Evolutionary conservation across 2,888 invertebrate species (phyloP), one percentile per base, ranked within the genome.

Genomic region (Agrochola macilenta): DNA sequence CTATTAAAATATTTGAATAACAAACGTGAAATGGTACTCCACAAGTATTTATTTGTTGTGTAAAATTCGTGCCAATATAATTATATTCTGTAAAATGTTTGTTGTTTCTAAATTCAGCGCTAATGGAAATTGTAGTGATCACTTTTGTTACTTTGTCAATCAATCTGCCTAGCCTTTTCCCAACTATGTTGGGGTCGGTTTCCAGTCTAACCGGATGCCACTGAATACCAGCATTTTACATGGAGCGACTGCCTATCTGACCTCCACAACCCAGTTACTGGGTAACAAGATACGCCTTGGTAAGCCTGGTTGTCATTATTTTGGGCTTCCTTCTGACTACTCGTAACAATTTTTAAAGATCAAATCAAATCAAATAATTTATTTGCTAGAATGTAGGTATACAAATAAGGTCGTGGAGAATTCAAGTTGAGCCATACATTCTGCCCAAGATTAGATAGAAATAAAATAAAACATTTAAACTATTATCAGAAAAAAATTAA

Each of bases 1-100:
- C 17, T 52, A 54, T 78, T 72, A 78, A 72, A 78, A 72, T 60
- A 72, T 78, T 78, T 60, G 43, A 72, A 66, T 78, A 77, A 46
- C 63, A 69, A 63, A 46, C 61, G 69, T 76, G 17, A 26, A 35
- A 46, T 17, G 26, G 61, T 35, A 76, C 20, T 35, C 30, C 46
- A 54, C 39, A 63, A 23, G 23, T 49, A 77, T 57, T 68, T 49
- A 57, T 70, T 78, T 20, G 7, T 20, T 63, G 7, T 7, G 26
- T 1, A 0, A 49, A 14, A 2, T 61, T 46, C 35, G 14, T 35
- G 26, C 23, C 54, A 70, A 69, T 54, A n/a, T n/a, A n/a, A n/a
- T 69, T 46, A 63, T 69, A 14, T 30, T 39, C 23, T 3, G 17
- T 23, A 58, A 49, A 57, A 39, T 58, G 26, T 57, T 49, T 30